Conservation (phyloP, 2,797 vertebrate species). For the Cirrhinus molitorella region DNA sequence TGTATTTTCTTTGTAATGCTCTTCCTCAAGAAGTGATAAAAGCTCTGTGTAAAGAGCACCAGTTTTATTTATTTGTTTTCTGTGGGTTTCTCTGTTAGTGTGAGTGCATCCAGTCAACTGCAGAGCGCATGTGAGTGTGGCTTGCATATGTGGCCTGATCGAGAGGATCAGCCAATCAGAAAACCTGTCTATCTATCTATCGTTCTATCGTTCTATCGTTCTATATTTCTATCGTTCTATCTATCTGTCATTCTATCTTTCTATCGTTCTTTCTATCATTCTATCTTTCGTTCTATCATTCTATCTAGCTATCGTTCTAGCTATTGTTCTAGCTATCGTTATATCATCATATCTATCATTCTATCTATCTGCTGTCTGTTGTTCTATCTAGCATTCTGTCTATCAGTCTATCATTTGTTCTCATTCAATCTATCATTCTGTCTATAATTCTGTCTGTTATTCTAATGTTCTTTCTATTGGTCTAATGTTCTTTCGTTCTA, state of each 20-base stretch:
- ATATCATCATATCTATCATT: too few species aligned
- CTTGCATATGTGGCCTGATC: neutral
- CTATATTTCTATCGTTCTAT: neutral
- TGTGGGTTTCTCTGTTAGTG: constrained; percentile 67
- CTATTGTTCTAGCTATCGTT: too few species aligned
- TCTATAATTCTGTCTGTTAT: neutral
- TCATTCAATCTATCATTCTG: neutral
- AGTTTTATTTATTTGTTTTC: constrained; percentile 76
- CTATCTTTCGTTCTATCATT: neutral
- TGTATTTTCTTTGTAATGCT: constrained; percentile 80
- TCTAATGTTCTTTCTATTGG: too few species aligned
- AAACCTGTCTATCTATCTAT: too few species aligned
- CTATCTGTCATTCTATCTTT: neutral
- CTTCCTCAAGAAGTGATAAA: constrained; percentile 78
- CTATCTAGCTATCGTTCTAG: too few species aligned
- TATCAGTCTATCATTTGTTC: neutral
- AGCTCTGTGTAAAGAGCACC: constrained; percentile 69
- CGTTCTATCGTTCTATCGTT: neutral
- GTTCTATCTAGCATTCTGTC: too few species aligned
- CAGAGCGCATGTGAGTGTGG: neutral
- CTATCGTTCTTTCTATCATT: neutral
- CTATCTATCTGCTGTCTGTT: too few species aligned
- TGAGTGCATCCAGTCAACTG: constrained; percentile 18
- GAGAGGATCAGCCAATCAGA: neutral
- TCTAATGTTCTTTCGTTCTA: too few species aligned